Evolutionary conservation across 1,140 invertebrate genomes (phyloP).

Genomic region (Drosophila kepulauana): DNA sequence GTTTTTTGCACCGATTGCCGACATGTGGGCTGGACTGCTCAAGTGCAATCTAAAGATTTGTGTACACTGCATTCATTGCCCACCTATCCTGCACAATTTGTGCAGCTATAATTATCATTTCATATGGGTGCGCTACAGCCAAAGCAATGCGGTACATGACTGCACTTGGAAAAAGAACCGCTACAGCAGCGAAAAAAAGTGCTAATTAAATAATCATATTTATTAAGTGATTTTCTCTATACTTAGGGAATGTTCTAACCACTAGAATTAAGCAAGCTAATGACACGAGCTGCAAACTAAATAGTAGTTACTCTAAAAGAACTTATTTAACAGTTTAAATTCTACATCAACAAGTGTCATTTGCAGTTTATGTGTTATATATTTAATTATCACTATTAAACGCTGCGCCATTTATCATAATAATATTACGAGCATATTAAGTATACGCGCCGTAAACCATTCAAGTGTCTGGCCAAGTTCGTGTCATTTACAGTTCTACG

Average conservation of each 20-base stretch:
- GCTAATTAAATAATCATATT: slow-evolving; percentile 44
- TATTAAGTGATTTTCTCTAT: slow-evolving; percentile 17
- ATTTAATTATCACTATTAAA: not conserved
- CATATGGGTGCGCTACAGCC: slow-evolving; percentile 44
- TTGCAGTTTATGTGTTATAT: not conserved
- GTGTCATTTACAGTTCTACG: not conserved
- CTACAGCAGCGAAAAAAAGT: slow-evolving; percentile 16
- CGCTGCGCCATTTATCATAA: not conserved
- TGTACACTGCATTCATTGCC: slow-evolving; percentile 23
- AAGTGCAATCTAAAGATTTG: slow-evolving; percentile 76
- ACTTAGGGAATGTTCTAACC: slow-evolving; percentile 2
- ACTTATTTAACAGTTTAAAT: not conserved
- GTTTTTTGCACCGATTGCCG: slow-evolving; percentile 34
- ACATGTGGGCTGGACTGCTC: slow-evolving; percentile 72
- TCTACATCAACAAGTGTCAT: not conserved
- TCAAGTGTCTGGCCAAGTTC: not conserved
- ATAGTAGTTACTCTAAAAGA: not conserved
- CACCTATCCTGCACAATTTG: slow-evolving; percentile 66
- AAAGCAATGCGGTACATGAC: slow-evolving; percentile 7
- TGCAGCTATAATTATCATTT: slow-evolving; percentile 57
- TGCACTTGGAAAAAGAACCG: slow-evolving; percentile 11
- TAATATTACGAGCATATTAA: not conserved
- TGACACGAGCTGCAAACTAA: not conserved
- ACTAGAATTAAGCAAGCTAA: not conserved
- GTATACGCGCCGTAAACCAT: not conserved